Evolutionary conservation across 2,797 vertebrate species (phyloP), one percentile per base, ranked within the genome.

Genomic region (Neomorphus geoffroyi): DNA sequence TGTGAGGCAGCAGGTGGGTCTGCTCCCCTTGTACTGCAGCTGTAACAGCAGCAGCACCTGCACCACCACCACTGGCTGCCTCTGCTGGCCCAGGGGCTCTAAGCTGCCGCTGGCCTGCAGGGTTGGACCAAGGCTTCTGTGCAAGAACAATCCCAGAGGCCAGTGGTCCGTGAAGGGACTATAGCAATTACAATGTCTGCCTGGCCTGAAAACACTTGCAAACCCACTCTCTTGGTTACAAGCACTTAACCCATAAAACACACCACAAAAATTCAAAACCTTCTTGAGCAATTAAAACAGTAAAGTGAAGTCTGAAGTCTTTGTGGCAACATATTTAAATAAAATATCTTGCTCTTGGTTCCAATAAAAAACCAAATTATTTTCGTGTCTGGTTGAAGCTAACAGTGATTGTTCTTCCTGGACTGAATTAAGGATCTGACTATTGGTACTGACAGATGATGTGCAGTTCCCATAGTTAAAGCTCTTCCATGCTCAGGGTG

Each of bases 201-300:
- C 0, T 0, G 0, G 45, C 10, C 35, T 3, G 2, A 88, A 64
- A 51, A 3, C n/a, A 51, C 43, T 56, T 67, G 61, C 32, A 71
- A 60, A 80, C 7, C 48, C 3, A 26, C 8, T 3, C 1, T 7
- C 81, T 80, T 53, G 35, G 58, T 50, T 54, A 79, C 0, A 11
- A 43, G 8, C 17, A 32, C 58, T 61, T 61, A 72, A 57, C 12
- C 46, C 4, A 2, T 17, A 26, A 41, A 41, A 65, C 9, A 35
- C 16, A 57, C 9, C 13, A 7, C 22, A 41, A 75, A 65, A 23
- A 77, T 27, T 46, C 2, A 4, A 90, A 79, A 62, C 8, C 17
- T 57, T 57, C 17, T 84, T 7, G 1, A 65, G 30, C 26, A 27
- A 54, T 41, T 62, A 18, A 77, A 92, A 61, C 13, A 75, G 26